phyloP scores from a whole-genome alignment of 2,113 vertebrate species.

The Calidris pugnax region DNA sequence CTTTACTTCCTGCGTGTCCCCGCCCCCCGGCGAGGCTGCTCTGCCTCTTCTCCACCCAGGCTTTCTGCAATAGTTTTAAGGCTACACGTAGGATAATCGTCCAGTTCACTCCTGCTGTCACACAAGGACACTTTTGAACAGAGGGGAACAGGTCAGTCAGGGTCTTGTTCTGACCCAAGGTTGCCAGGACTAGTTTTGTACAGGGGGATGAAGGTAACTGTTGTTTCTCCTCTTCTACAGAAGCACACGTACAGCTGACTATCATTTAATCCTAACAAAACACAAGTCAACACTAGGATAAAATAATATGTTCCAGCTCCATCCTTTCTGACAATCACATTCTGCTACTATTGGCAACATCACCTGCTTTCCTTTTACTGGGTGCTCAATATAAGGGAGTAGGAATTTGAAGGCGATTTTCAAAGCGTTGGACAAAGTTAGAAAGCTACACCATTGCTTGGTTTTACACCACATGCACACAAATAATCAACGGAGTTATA shows the following conservation, averaged over 20 bases:
- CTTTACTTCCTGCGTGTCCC: conserved; percentile 55
- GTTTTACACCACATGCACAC: fast-evolving
- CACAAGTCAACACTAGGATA: background rate
- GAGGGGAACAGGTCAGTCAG: fast-evolving
- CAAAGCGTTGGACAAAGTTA: background rate
- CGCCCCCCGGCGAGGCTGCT: conserved; percentile 33
- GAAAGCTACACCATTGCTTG: background rate
- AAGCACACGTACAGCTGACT: background rate
- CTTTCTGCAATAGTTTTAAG: background rate
- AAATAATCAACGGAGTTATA: background rate
- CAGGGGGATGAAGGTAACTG: background rate
- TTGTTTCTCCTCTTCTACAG: background rate
- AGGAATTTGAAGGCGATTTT: background rate
- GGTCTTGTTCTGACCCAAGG: fast-evolving
- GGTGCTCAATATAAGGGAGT: background rate
- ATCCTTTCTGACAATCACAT: background rate
- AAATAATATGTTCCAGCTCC: no score
- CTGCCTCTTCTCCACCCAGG: conserved; percentile 36
- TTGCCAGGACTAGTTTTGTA: background rate
- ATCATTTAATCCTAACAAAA: background rate
- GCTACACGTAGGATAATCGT: background rate
- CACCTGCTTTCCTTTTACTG: background rate
- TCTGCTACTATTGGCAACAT: background rate
- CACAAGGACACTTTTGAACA: background rate
- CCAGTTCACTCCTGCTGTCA: background rate